Base-by-base conservation (phyloP, 2,797 vertebrate genomes). In the Ptychobarbus kaznakovi region DNA sequence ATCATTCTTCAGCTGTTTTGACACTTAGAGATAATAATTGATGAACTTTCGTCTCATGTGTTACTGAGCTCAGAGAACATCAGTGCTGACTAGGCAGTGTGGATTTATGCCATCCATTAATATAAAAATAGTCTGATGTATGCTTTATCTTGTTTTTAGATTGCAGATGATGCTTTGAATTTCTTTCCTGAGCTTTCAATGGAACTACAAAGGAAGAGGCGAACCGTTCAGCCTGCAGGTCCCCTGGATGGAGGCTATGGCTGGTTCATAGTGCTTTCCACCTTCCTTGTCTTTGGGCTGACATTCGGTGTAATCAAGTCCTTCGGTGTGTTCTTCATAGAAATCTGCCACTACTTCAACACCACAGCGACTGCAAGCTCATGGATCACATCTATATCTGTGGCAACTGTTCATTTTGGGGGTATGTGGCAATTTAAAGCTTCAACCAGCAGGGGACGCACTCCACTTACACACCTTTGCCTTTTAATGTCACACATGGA, bases 251-350 rank as follows among this genome's bases (percentile, higher is more conserved):
- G 90, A 3, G 92, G 92, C 63, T 93, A 92, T 4, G 89, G 89
- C 80, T 93, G 93, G 94, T 92, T 94, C 84, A 69, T 95, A 81
- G 79, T 94, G 82, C 77, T 94, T 44, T 90, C 93, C 77, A 89
- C 92, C 76, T 94, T 94, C 88, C 56, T 93, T 65, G 91, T 93
- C 38, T 94, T 93, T 25, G 91, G 92, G 6, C 65, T 95, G 86
- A 94, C 91, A 0, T 94, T 94, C 28, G 92, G 93, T 44, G 92
- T 94, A 49, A 91, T 94, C 65, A 93, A 94, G 82, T 74, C 91
- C 5, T 95, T 94, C 49, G 92, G 93, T 58, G 91, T 94, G 6
- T 94, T 94, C 83, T 94, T 87, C 18, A 89, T 94, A 40, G 93
- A 92, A 80, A 93, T 94, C 82, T 89, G 93, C 1, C 35, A 56